Conservation (phyloP, 1,140 invertebrate genomes). For the Leptinotarsa texana region DNA sequence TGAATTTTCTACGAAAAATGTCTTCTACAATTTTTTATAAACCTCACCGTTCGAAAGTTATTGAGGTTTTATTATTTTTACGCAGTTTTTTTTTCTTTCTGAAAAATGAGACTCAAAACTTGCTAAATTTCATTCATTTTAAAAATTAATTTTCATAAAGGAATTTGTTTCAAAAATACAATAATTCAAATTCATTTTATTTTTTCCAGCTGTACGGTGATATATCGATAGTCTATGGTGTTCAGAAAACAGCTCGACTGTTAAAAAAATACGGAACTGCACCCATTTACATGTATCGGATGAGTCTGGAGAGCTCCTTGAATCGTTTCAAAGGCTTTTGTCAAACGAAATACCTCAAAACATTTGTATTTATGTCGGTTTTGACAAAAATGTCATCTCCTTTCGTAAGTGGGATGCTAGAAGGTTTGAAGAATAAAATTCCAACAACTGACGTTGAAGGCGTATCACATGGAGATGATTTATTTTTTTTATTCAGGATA, state of each 20-base stretch:
- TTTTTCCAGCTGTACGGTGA: constrained; percentile 51
- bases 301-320: constrained; percentile 59
- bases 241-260: constrained; percentile 56
- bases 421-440: constrained; percentile 41
- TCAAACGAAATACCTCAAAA: constrained; percentile 53
- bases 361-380: constrained; percentile 34
- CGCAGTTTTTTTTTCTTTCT: no score
- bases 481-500: constrained; percentile 65
- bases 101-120: no score
- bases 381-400: constrained; percentile 32
- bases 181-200: no score
- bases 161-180: no score
- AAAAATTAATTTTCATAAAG: no score
- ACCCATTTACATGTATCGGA: constrained; percentile 60
- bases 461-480: constrained; percentile 68
- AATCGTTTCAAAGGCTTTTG: constrained; percentile 58
- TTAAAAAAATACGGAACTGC: constrained; percentile 54
- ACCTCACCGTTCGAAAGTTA: no score
- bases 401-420: constrained; percentile 26
- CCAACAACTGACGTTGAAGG: constrained; percentile 52
- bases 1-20: no score
- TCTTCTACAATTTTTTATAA: no score
- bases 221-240: constrained; percentile 56
- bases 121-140: no score
- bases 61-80: no score